Evolutionary conservation across 2,888 invertebrate species (phyloP), one percentile per base, ranked within the genome.

Genomic region (Amphipoea oculea): DNA sequence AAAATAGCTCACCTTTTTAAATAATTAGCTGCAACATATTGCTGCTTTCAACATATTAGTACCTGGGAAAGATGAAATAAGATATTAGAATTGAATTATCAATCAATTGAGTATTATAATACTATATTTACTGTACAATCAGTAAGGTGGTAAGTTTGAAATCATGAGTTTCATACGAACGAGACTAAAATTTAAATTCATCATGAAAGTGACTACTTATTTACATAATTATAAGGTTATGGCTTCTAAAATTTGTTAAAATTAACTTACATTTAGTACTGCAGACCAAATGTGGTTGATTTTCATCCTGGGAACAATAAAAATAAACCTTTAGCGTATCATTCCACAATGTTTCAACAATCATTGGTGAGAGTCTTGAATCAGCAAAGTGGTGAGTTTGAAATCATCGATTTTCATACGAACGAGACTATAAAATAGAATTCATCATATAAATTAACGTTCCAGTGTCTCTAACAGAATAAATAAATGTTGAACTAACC

Each of bases 331-430:
- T 71, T n/a, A 73, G 1, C 29, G 40, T 23, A 36, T 23, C 4
- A 45, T 73, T 54, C 57, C 11, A 63, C 12, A 42, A 40, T 14
- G 11, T n/a, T n/a, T 29, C 0, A 51, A n/a, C 0, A 11, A 71
- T 63, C 1, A 23, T 54, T 29, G 5, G 3, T 23, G 12, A 42
- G 45, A 14, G 0, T 63, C 0, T 45, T n/a, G 4, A 57, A 78
- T 90, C 90, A 91, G 91, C 88, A 70, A 83, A 79, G 89, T 89
- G 94, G 94, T 94, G 94, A 84, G 68, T 88, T 92, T 94, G 70
- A 92, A 95, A 96, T 95, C 95, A 96, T 85, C 75, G 73, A 87
- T 83, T 79, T 90, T 96, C 95, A 96, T 96, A 93, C 95, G 95
- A 95, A 96, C 95, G 95, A 96, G 96, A 95, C 96, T 93, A 93